A percentile compares a stretch with the other conserved stretches of the same genome.
phyloP scores from a whole-genome alignment of 2,888 invertebrate genomes.

The Diarsia dahlii region DNA sequence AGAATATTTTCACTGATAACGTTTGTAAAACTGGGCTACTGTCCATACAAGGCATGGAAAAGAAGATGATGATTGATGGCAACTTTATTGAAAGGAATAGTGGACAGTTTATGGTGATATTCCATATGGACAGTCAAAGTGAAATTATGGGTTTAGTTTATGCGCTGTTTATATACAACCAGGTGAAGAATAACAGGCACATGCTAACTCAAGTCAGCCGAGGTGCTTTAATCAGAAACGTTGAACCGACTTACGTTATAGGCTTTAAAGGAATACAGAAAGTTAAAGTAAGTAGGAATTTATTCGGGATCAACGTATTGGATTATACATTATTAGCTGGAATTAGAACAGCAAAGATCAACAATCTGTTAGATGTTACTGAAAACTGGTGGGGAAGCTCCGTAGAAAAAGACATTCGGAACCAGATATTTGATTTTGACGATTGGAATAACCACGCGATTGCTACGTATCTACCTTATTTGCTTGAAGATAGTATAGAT shows the following conservation, averaged over 20 bases:
- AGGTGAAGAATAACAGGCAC: constrained; percentile 93
- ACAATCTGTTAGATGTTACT: constrained; percentile 96
- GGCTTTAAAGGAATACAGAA: constrained; percentile 98
- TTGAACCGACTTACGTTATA: constrained; percentile 95
- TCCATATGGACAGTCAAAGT: constrained; percentile 97
- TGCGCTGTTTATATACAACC: constrained; percentile 95
- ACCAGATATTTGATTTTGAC: constrained; percentile 98
- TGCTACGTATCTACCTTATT: constrained; percentile 97
- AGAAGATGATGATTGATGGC: constrained; percentile 95
- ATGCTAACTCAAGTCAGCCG: constrained; percentile 77
- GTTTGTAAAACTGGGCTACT: constrained; percentile 95
- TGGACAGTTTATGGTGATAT: constrained; percentile 96
- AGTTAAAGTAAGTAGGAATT: constrained; percentile 96
- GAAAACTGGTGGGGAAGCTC: constrained; percentile 99
- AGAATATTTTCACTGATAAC: constrained; percentile 96
- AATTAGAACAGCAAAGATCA: constrained; percentile 96
- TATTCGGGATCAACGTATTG: constrained; percentile 95
- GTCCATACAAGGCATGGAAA: constrained; percentile 98
- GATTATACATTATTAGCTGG: constrained; percentile 98
- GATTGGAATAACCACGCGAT: constrained; percentile 99
- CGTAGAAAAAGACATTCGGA: constrained; percentile 93
- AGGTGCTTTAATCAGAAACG: constrained; percentile 80
- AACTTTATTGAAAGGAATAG: constrained; percentile 95
- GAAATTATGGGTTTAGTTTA: constrained; percentile 96
- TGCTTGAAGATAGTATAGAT: constrained; percentile 94